Evolutionary conservation across 2,888 invertebrate genomes (phyloP), one percentile per base, ranked within the genome.

Genomic region (Endomychus coccineus): DNA sequence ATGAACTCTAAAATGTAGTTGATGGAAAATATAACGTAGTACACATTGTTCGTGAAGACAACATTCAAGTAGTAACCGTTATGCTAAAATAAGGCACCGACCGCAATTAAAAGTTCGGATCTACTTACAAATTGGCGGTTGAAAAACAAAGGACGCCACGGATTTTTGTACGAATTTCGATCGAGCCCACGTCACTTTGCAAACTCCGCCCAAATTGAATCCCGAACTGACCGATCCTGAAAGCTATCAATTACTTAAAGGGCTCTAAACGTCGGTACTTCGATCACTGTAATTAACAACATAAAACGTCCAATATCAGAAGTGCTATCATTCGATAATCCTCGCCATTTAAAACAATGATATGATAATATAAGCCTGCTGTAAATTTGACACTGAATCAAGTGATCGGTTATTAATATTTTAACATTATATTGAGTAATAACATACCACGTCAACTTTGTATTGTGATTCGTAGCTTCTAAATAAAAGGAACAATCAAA

Each of bases 251-350:
- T 25, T 25, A 25, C 10, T 25, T 25, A 25, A 25, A 25, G 10
- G 27, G 11, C 15, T 21, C 15, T 39, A 39, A 39, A 39, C 31
- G 34, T 23, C 34, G 34, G 39, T 27, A 17, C 16, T 15, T 5
- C 30, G 39, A 39, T 39, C 39, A 39, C 39, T 39, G 34, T 39
- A 39, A 39, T 39, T 39, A 39, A 39, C 28, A 13, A 29, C 10
- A 39, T 28, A n/a, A n/a, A n/a, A 31, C 28, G 34, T 30, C 29
- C 30, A 22, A 22, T 32, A 32, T 32, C 31, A 12, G 27, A 27
- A 37, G 27, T 32, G 16, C 32, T 27, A 28, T 38, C 38, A 13
- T 33, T 17, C 25, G 34, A 34, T 39, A 21, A 25, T 25, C 12
- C 19, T 29, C 28, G 29, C 34, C 27, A 39, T 39, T 39, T 39